Evolutionary conservation across 2,888 invertebrate genomes (phyloP).

Genomic region (Drosophila eohydei): DNA sequence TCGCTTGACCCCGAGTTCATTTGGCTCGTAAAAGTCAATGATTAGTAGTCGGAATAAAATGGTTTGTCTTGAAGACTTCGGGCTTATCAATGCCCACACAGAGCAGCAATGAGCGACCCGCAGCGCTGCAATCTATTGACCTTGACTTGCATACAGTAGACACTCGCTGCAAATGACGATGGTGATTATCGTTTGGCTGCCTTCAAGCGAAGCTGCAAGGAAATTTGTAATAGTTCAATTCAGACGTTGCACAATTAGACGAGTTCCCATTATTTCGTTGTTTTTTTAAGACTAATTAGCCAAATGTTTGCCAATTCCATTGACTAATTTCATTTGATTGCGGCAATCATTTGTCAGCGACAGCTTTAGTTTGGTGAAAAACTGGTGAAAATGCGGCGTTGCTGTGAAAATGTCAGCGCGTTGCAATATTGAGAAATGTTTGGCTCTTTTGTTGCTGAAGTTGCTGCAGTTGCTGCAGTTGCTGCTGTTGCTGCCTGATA

Average conservation of each 20-base stretch:
- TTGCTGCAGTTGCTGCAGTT: no score
- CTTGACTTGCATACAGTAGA: constrained; percentile 46
- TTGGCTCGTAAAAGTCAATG: constrained; percentile 17
- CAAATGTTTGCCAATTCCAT: constrained; percentile 30
- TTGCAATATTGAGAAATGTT: constrained; percentile 6
- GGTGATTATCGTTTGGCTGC: constrained; percentile 5
- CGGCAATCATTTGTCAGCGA: constrained; percentile 43
- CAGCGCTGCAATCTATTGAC: constrained; percentile 29
- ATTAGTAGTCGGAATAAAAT: constrained; percentile 6
- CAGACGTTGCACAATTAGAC: constrained; percentile 33
- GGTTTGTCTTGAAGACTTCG: constrained; percentile 4
- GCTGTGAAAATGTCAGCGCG: constrained; percentile 27
- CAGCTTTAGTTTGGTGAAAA: constrained; percentile 27
- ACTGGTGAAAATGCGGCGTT: constrained; percentile 42
- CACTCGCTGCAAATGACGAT: constrained; percentile 15
- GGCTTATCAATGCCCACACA: constrained; percentile 28
- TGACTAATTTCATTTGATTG: constrained; percentile 37
- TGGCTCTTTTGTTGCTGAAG: background rate
- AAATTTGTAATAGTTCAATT: constrained; percentile 41
- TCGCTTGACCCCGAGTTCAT: constrained; percentile 21
- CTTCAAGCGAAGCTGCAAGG: constrained; percentile 34
- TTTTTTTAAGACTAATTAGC: constrained; percentile 35
- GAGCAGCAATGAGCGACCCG: constrained; percentile 28
- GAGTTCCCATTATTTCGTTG: constrained; percentile 3
- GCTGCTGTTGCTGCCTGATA: background rate